These are phyloP conservation scores for Drosophila planitibia DNA, from an alignment of 2,888 invertebrate genomes.

Conservation along the genomic window DNA sequence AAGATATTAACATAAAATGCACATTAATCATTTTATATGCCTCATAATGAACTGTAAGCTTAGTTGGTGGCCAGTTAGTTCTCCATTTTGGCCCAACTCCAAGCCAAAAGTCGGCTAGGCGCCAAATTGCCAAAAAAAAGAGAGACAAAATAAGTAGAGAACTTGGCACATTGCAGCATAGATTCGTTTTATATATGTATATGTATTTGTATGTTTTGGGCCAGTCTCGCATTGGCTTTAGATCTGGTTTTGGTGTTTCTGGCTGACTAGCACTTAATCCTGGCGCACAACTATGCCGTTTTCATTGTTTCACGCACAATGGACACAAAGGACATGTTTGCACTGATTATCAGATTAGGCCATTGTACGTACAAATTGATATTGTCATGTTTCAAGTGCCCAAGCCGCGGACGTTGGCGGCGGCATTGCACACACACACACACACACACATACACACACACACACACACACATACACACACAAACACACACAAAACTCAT, in stretches of 20 bases:
- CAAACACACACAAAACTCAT: constrained; percentile 46
- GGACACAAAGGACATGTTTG: constrained; percentile 85
- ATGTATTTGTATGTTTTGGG: neutral
- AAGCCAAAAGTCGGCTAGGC: constrained; percentile 16
- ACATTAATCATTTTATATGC: constrained; percentile 76
- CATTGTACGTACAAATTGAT: constrained; percentile 85
- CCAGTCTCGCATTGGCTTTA: constrained; percentile 41
- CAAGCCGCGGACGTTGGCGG: constrained; percentile 44
- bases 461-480: neutral
- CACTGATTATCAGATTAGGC: constrained; percentile 85
- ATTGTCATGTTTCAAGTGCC: constrained; percentile 85
- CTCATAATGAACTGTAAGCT: constrained; percentile 67
- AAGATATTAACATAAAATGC: constrained; percentile 70
- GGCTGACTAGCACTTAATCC: constrained; percentile 80
- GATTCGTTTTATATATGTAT: constrained; percentile 5
- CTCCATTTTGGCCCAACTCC: constrained; percentile 33
- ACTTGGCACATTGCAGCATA: constrained; percentile 45
- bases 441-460: neutral
- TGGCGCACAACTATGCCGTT: constrained; percentile 84
- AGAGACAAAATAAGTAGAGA: neutral
- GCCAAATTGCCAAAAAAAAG: constrained; percentile 54
- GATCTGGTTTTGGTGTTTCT: constrained; percentile 18
- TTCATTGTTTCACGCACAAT: constrained; percentile 84
- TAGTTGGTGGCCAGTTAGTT: constrained; percentile 49
- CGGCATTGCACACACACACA: constrained; percentile 26